Percentiles rank a stretch among this genome's conserved stretches.
phyloP scores from a whole-genome alignment of 92 coral and sea anemone species.

The Phenganax stokvisi region DNA sequence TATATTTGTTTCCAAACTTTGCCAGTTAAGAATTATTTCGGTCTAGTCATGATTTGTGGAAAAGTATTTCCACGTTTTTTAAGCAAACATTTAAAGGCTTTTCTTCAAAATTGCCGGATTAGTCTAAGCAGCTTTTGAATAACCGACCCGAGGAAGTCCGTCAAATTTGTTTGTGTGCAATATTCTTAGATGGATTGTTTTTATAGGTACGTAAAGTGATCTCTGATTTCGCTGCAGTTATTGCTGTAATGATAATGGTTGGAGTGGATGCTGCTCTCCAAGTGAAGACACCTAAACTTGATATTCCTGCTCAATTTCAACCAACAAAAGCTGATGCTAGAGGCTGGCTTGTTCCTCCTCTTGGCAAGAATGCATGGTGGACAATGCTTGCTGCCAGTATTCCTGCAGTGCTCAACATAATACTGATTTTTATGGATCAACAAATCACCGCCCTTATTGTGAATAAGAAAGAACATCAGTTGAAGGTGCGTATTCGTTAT shows the following conservation, averaged over 20 bases:
- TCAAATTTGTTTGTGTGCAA: neutral
- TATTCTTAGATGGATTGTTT: neutral
- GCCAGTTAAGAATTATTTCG: too few species aligned
- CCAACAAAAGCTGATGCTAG: slow-evolving; percentile 76
- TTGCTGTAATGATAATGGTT: slow-evolving; percentile 77
- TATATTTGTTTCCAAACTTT: too few species aligned
- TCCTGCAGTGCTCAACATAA: slow-evolving; percentile 90
- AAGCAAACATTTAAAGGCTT: too few species aligned
- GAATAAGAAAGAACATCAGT: slow-evolving; percentile 89
- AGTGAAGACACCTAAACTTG: slow-evolving; percentile 77
- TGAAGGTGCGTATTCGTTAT: slow-evolving; percentile 57
- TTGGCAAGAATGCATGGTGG: slow-evolving; percentile 92
- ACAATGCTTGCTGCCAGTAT: slow-evolving; percentile 76
- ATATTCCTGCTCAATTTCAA: slow-evolving; percentile 64
- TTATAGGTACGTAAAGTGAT: slow-evolving; percentile 78
- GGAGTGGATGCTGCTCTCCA: slow-evolving; percentile 59
- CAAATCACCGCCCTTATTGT: slow-evolving; percentile 96
- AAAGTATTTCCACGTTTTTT: too few species aligned
- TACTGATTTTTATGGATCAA: slow-evolving; percentile 95
- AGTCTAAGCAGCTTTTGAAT: too few species aligned
- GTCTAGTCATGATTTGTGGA: too few species aligned
- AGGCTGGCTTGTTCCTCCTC: slow-evolving; percentile 83
- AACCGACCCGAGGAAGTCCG: too few species aligned
- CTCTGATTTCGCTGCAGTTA: slow-evolving; percentile 90
- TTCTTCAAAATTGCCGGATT: too few species aligned